Evolutionary conservation across 2,888 invertebrate species (phyloP), one percentile per base, ranked within the genome.

Genomic region (Lampropteryx suffumata): DNA sequence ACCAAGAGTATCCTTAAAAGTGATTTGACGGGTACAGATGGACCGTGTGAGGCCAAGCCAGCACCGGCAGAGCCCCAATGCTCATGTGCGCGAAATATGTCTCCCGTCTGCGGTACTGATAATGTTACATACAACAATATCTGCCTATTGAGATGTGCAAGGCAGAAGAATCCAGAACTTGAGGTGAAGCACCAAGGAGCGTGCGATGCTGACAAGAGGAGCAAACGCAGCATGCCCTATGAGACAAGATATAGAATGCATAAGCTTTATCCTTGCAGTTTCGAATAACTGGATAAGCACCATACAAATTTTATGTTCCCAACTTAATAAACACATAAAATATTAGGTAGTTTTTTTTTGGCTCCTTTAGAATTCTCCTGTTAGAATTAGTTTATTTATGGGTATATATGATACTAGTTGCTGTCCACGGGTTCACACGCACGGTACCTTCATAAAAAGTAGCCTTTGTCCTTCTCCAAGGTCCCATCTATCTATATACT

Each of bases 101-200:
- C 14, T 3, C 54, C 57, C 0, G 48, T 55, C 0, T 58, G 58
- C 10, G 58, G 55, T 0, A 48, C 52, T 3, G 58, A 58, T 29
- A 48, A 47, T 0, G 32, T 48, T 2, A 58, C 52, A 0, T 58
- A 58, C 33, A 50, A 3, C 7, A 55, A 52, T 17, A 12, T 48
- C 7, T 58, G 58, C 10, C 5, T 24, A 27, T 32, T 58, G 35
- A 40, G 44, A 13, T 58, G 58, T 21, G 50, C 37, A 10, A 39
- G 37, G 10, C 26, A 37, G 11, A 37, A 39, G 47, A 36, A 45
- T 6, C 41, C 36, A 2, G 14, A 13, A 2, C 12, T 58, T 21
- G 47, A 46, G 11, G 40, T 58, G 28, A 2, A 24, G 0, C 10
- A 36, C n/a, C 39, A 46, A 27, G 55, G 57, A n/a, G 1, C 9